These are phyloP conservation scores for Cirrhinus mrigala DNA, from an alignment of 2,797 vertebrate genomes.

Conservation along the genomic window DNA sequence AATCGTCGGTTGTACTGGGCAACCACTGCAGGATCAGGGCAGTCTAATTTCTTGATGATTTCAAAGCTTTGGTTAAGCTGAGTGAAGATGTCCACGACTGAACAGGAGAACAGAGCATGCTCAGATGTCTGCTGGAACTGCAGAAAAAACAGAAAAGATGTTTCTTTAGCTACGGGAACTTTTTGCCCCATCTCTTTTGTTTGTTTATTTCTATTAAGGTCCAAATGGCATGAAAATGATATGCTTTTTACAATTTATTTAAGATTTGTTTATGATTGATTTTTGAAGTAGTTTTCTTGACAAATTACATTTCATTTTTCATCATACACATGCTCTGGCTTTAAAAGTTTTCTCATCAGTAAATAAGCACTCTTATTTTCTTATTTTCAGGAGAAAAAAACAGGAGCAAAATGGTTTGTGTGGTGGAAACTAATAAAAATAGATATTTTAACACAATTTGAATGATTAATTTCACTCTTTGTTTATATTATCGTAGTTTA, in stretches of 20 bases:
- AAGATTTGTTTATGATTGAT: too few species aligned
- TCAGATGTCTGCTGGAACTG: slow-evolving; percentile 98
- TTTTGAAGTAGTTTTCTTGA: not conserved
- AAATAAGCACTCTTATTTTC: too few species aligned
- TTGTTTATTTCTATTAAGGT: not conserved
- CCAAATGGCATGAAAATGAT: not conserved
- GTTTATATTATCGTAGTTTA: not conserved
- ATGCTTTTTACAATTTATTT: not conserved
- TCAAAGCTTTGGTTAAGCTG: slow-evolving; percentile 99
- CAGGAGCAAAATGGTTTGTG: not conserved
- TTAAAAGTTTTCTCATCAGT: not conserved
- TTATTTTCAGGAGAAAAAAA: not conserved
- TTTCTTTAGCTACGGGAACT: not conserved
- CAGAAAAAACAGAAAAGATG: not conserved
- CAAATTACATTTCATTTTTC: not conserved
- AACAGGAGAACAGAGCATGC: slow-evolving; percentile 96
- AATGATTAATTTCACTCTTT: not conserved
- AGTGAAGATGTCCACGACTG: slow-evolving; percentile 97
- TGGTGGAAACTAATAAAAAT: not conserved
- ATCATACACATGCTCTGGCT: not conserved
- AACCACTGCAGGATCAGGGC: slow-evolving; percentile 88
- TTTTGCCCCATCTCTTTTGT: not conserved
- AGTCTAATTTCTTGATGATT: slow-evolving; percentile 96
- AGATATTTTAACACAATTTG: not conserved
- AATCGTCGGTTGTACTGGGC: slow-evolving; percentile 92